A percentile compares a stretch with the other conserved stretches of the same genome.
These are phyloP conservation scores for Arothron firmamentum DNA, from an alignment of 2,113 vertebrate species.

Conservation along the genomic window DNA sequence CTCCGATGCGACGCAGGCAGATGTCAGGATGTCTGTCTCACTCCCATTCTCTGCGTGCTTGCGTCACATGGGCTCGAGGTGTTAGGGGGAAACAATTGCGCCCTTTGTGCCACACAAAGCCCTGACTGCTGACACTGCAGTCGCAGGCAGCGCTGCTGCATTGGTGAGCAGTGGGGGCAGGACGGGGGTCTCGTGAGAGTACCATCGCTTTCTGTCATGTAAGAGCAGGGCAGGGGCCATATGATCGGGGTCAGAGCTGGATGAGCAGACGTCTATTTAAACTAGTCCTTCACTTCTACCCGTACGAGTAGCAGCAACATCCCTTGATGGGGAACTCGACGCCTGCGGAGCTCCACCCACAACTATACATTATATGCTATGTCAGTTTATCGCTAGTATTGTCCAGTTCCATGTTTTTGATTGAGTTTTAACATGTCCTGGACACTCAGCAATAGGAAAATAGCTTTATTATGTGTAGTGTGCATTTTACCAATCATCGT, in stretches of 20 bases:
- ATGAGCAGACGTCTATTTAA: too few relatives aligned
- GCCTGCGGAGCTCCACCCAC: too few relatives aligned
- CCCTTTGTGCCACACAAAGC: constrained; percentile 78
- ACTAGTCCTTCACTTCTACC: too few relatives aligned
- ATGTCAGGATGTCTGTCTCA: constrained; percentile 63
- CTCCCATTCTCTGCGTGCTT: constrained; percentile 50
- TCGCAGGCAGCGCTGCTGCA: constrained; percentile 60
- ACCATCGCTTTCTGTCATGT: constrained; percentile 52
- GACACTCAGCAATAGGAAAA: too few relatives aligned
- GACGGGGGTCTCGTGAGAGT: constrained; percentile 19
- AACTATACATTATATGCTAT: too few relatives aligned
- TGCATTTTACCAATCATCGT: too few relatives aligned
- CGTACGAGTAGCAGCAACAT: too few relatives aligned
- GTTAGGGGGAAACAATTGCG: constrained; percentile 78
- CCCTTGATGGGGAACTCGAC: too few relatives aligned
- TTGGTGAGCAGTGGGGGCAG: neutral
- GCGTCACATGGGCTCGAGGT: constrained; percentile 73
- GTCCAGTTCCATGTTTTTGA: too few relatives aligned
- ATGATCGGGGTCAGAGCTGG: neutral
- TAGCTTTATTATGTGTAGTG: too few relatives aligned
- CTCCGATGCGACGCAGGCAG: constrained; percentile 72
- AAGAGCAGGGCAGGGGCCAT: constrained; percentile 33
- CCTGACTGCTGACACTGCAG: constrained; percentile 77
- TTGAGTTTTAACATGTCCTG: too few relatives aligned
- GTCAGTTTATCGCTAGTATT: too few relatives aligned